A percentile compares a stretch with the other conserved stretches of the same genome.
Evolutionary conservation across 2,888 invertebrate species (phyloP).

Genomic region (Erebia palarica): DNA sequence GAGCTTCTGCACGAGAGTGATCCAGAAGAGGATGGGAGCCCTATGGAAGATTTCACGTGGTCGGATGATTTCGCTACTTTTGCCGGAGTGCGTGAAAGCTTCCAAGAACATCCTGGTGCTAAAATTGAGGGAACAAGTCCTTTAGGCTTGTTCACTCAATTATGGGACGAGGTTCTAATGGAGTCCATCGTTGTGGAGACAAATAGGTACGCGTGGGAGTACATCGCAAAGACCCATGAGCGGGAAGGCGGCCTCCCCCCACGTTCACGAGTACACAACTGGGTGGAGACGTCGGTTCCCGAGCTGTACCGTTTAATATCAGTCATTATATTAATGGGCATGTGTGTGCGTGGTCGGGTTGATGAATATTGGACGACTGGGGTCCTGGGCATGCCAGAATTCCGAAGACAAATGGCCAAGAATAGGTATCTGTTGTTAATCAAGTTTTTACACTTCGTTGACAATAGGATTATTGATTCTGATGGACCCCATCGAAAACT

Average conservation of each 20-base stretch:
- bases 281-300: neutral
- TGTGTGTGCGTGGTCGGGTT: conserved; percentile 33
- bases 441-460: conserved; percentile 39
- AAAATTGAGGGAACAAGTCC: neutral
- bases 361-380: conserved; percentile 7
- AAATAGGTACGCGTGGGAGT: conserved; percentile 16
- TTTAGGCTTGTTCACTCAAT: neutral
- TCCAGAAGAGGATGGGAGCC: neutral
- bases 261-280: neutral
- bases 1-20: neutral
- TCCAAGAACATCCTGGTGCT: neutral
- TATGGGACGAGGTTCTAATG: conserved; percentile 13
- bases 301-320: conserved; percentile 3
- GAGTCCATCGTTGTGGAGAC: neutral
- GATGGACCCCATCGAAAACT: conserved; percentile 34
- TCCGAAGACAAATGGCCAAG: neutral
- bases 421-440: neutral
- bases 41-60: conserved; percentile 2
- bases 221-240: neutral
- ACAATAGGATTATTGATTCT: conserved; percentile 33
- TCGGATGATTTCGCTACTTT: neutral
- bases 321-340: conserved; percentile 31
- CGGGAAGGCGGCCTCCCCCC: neutral
- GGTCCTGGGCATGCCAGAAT: neutral
- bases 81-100: neutral